These are phyloP conservation scores for Unio delphinus DNA, from an alignment of 2,888 invertebrate genomes.

Conservation along the genomic window DNA sequence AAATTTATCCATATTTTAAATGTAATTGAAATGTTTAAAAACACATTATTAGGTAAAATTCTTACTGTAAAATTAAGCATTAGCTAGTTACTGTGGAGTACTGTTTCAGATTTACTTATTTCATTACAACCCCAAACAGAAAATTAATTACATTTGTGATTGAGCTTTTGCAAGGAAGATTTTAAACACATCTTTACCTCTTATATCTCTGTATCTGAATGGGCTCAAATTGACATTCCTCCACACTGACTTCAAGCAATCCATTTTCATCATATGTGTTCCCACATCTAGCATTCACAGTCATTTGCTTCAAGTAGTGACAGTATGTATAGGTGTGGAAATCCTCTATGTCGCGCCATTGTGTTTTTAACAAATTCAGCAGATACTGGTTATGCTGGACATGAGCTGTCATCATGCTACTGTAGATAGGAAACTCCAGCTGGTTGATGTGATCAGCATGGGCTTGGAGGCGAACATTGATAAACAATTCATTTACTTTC, in stretches of 20 bases:
- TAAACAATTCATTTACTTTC: conserved; percentile 60
- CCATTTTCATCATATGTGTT: conserved; percentile 7
- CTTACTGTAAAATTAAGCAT: too few relatives aligned
- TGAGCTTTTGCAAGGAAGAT: too few relatives aligned
- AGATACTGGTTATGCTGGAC: conserved; percentile 57
- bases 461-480: conserved; percentile 59
- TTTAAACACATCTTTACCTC: conserved; percentile 34
- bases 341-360: conserved; percentile 34
- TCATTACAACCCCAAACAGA: too few relatives aligned
- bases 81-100: too few relatives aligned
- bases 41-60: too few relatives aligned
- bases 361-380: conserved; percentile 43
- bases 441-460: conserved; percentile 67
- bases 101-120: too few relatives aligned
- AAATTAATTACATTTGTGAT: too few relatives aligned
- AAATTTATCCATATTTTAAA: too few relatives aligned
- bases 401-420: conserved; percentile 61
- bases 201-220: conserved; percentile 48
- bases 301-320: conserved; percentile 33
- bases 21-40: too few relatives aligned
- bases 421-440: conserved; percentile 66
- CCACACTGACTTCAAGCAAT: conserved; percentile 27
- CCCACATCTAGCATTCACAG: conserved; percentile 34
- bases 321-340: conserved; percentile 47
- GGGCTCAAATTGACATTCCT: conserved; percentile 55